Base-by-base conservation (phyloP, 1,140 invertebrate species). In the Anoplolepis gracilipes region DNA sequence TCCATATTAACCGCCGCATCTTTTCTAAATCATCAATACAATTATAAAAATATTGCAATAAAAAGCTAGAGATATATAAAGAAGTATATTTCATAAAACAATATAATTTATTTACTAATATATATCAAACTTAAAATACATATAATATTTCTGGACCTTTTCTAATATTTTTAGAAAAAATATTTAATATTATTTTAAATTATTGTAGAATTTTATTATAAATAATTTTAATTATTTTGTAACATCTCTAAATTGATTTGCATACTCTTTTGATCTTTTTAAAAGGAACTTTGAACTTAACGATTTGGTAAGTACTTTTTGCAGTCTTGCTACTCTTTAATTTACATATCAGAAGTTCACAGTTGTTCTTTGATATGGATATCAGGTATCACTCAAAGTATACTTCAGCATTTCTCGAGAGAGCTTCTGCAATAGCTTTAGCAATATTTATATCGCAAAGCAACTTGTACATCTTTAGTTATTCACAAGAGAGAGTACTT, bases 1-100 rank as follows among this genome's bases (percentile, higher is more conserved):
- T 99, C 98, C 98, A 99, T 99, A 75, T 96, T 97, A 33, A 99
- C 97, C 65, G 98, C 97, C 1, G 98, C 98, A 95, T 98, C 98
- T 96, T 98, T 97, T 94, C 98, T 99, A 39, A 10, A 53, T 39
- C 11, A 87, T 85, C 11, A 62, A 22, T 76, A 49, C n/a, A 11
- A 62, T 49, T 46, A n/a, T 86, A 25, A 86, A 46, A 30, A 22
- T 70, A 49, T 49, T 5, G 0, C 3, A 0, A 13, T n/a, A 42
- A 57, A 30, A 53, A 1, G 16, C 25, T n/a, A n/a, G n/a, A 4
- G 46, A 33, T 33, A 33, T 33, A 1, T 33, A 36, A 36, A 84
- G 2, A 84, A 25, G 30, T 28, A 19, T 22, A 30, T 73, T 33
- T 0, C 3, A 22, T 3, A 11, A 55, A 73, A 57, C 8, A 36